Evolutionary conservation across 2,888 invertebrate species (phyloP).

Genomic region (Tenthredo mesomela): DNA sequence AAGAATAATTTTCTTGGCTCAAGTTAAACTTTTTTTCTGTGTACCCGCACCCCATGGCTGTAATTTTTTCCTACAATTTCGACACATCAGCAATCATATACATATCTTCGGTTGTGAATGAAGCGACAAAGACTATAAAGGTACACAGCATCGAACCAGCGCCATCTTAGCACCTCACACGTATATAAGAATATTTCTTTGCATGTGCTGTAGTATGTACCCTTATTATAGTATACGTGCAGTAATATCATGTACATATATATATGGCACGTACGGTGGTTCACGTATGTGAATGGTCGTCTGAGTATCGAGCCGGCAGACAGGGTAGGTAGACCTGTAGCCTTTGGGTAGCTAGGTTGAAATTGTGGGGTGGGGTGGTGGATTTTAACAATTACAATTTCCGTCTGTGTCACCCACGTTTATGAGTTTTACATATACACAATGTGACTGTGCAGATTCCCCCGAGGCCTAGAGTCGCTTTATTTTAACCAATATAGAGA

Average conservation of each 20-base stretch:
- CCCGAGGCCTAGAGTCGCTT: neutral
- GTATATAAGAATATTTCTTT: conserved; percentile 24
- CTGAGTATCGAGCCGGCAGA: conserved; percentile 29
- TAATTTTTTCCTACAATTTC: neutral
- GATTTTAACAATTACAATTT: conserved; percentile 30
- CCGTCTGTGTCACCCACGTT: neutral
- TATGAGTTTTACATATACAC: neutral
- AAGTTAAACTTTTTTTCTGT: too few relatives aligned
- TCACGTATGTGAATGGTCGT: conserved; percentile 6
- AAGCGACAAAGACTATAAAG: neutral
- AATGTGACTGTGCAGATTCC: conserved; percentile 12
- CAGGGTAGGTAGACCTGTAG: conserved; percentile 10
- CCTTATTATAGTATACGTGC: neutral
- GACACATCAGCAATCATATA: neutral
- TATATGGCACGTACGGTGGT: neutral
- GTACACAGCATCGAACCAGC: conserved; percentile 28
- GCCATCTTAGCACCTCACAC: conserved; percentile 40
- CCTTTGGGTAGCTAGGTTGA: neutral
- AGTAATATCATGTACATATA: neutral
- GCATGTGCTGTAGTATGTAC: neutral
- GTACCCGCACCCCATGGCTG: neutral
- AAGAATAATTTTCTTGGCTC: too few relatives aligned
- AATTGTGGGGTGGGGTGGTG: conserved; percentile 1
- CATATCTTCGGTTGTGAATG: neutral
- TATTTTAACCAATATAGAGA: neutral